Percentiles rank a stretch among this genome's conserved stretches.
Conservation (phyloP, 2,888 invertebrate species). For the Acrocera orbiculus region DNA sequence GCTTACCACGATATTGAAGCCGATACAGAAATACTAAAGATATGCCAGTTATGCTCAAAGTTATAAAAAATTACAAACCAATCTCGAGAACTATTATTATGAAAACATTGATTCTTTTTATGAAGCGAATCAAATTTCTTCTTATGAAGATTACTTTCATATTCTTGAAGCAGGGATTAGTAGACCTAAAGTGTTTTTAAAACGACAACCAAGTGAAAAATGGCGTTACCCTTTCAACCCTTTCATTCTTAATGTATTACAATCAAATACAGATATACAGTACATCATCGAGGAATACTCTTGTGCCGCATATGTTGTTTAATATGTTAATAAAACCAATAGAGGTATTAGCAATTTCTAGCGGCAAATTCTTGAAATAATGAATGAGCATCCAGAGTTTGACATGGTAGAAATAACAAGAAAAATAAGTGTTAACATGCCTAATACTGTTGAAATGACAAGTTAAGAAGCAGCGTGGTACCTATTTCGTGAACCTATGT, state of each 20-base stretch:
- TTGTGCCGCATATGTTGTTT: conserved; percentile 27
- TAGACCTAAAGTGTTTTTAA: conserved; percentile 22
- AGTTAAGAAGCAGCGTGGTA: conserved; percentile 31
- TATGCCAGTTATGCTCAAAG: conserved; percentile 5
- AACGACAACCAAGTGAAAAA: conserved; percentile 21
- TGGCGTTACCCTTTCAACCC: conserved; percentile 28
- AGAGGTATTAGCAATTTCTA: conserved; percentile 20
- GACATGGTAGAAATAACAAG: conserved; percentile 17
- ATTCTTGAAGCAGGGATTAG: conserved; percentile 19
- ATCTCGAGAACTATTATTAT: conserved; percentile 18
- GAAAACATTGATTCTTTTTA: conserved; percentile 18
- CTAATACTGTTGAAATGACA: conserved; percentile 22
- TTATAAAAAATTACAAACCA: conserved; percentile 13
- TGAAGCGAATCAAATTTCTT: conserved; percentile 16
- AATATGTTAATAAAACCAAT: conserved; percentile 26
- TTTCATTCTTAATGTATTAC: conserved; percentile 18
- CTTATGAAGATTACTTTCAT: conserved; percentile 17
- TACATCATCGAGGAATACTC: conserved; percentile 26
- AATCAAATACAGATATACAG: conserved; percentile 26
- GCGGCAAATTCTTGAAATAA: conserved; percentile 16
- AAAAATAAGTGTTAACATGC: conserved; percentile 18
- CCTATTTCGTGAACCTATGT: conserved; percentile 29
- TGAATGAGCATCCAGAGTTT: conserved; percentile 22
- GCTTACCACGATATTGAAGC: conserved; percentile 15
- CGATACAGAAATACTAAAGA: conserved; percentile 14